phyloP scores from a whole-genome alignment of 2,888 invertebrate genomes.

The Flexamia atlantica region DNA sequence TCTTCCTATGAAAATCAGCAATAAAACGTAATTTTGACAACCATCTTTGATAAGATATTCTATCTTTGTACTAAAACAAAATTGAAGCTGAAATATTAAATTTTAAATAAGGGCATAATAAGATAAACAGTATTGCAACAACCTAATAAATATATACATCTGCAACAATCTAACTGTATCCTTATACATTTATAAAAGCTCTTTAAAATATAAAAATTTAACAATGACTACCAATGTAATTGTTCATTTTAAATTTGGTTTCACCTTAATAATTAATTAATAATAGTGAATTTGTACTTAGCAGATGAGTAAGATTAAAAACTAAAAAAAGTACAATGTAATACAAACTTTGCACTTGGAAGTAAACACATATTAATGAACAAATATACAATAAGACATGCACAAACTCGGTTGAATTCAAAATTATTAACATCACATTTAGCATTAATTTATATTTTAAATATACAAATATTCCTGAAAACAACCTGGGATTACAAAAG shows the following conservation, averaged over 20 bases:
- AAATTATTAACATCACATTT: too few relatives aligned
- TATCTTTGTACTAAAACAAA: too few relatives aligned
- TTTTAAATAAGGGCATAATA: too few relatives aligned
- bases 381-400: too few relatives aligned
- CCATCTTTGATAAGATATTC: too few relatives aligned
- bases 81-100: too few relatives aligned
- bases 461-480: too few relatives aligned
- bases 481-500: too few relatives aligned
- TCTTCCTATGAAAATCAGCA: too few relatives aligned
- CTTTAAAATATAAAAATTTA: slow-evolving; percentile 11
- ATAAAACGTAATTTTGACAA: too few relatives aligned
- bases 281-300: slow-evolving; percentile 22
- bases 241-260: slow-evolving; percentile 11
- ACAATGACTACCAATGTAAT: slow-evolving; percentile 13
- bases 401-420: too few relatives aligned
- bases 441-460: too few relatives aligned
- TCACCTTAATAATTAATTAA: not conserved
- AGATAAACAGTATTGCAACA: not conserved
- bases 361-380: not conserved
- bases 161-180: not conserved
- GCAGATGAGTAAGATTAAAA: not conserved
- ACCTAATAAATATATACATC: not conserved
- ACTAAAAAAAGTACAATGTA: not conserved
- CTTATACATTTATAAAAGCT: slow-evolving; percentile 6
- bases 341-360: not conserved